These are phyloP conservation scores for Plagodis dolabraria DNA, from an alignment of 2,888 invertebrate species.

Conservation along the genomic window DNA sequence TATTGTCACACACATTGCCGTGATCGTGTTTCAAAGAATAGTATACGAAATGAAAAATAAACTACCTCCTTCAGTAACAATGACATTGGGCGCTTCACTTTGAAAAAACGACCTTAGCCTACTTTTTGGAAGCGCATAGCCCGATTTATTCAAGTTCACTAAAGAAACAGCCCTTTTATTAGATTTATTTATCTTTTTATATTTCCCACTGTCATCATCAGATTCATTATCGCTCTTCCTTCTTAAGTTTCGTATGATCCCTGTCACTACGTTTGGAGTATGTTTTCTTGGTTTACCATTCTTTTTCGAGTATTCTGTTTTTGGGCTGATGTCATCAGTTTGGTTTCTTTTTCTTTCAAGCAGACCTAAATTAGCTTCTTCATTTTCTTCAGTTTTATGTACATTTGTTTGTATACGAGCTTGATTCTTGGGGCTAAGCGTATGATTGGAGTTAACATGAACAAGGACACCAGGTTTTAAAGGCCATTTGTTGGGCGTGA, in stretches of 20 bases:
- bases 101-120: slow-evolving; percentile 76
- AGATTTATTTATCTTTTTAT: slow-evolving; percentile 77
- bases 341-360: slow-evolving; percentile 67
- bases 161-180: slow-evolving; percentile 77
- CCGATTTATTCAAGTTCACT: slow-evolving; percentile 68
- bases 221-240: slow-evolving; percentile 69
- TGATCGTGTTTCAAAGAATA: slow-evolving; percentile 15
- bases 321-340: slow-evolving; percentile 47
- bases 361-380: slow-evolving; percentile 67
- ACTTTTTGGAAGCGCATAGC: slow-evolving; percentile 66
- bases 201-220: slow-evolving; percentile 77
- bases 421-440: slow-evolving; percentile 85
- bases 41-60: slow-evolving; percentile 15
- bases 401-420: slow-evolving; percentile 62
- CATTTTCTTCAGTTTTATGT: slow-evolving; percentile 48
- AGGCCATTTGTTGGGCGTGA: slow-evolving; percentile 91
- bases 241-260: slow-evolving; percentile 68
- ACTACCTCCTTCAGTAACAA: slow-evolving; percentile 83
- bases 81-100: slow-evolving; percentile 76
- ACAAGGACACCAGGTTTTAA: slow-evolving; percentile 94
- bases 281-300: slow-evolving; percentile 64
- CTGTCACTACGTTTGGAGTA: slow-evolving; percentile 67
- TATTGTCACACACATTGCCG: slow-evolving; percentile 13
- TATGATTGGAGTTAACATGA: slow-evolving; percentile 93
- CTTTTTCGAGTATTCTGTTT: slow-evolving; percentile 71